Percentiles rank a stretch among this genome's conserved stretches.
Conservation (phyloP, 2,888 invertebrate species). For the Rapana venosa region DNA sequence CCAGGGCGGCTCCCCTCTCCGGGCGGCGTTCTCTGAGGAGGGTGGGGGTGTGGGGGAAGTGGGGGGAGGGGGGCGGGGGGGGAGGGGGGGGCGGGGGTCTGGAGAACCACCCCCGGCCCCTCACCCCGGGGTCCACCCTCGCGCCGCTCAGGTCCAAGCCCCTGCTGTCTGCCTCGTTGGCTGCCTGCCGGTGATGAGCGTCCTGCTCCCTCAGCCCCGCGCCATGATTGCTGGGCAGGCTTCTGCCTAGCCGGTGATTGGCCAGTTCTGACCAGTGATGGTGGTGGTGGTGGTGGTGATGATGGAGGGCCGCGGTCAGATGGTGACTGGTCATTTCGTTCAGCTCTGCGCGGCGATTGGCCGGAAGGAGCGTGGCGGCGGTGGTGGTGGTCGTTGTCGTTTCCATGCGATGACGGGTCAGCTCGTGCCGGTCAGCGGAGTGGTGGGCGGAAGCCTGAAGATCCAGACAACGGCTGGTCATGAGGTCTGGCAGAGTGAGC, state of each 20-base stretch:
- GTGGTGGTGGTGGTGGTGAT: neutral
- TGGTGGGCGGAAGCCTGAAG: neutral
- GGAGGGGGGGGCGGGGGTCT: neutral
- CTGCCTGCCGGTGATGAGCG: neutral
- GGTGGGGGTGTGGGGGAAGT: neutral
- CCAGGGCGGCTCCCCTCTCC: too few species aligned
- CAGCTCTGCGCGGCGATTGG: neutral
- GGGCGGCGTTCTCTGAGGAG: neutral
- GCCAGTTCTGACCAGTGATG: neutral
- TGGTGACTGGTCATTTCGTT: conserved; percentile 11
- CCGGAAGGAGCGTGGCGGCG: neutral
- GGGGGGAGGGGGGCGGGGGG: neutral
- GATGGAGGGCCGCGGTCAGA: neutral
- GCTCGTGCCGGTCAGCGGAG: neutral
- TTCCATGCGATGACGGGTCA: neutral
- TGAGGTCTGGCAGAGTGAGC: neutral
- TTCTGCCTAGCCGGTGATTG: neutral
- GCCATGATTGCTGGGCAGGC: neutral
- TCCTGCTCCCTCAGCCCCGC: neutral
- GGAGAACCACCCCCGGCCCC: neutral
- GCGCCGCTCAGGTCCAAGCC: conserved; percentile 28
- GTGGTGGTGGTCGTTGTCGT: too few species aligned
- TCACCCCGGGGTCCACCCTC: neutral
- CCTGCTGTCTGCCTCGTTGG: neutral
- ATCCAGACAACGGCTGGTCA: neutral